These are phyloP conservation scores for Stenodema calcarata DNA, from an alignment of 2,888 invertebrate species.

Conservation along the genomic window DNA sequence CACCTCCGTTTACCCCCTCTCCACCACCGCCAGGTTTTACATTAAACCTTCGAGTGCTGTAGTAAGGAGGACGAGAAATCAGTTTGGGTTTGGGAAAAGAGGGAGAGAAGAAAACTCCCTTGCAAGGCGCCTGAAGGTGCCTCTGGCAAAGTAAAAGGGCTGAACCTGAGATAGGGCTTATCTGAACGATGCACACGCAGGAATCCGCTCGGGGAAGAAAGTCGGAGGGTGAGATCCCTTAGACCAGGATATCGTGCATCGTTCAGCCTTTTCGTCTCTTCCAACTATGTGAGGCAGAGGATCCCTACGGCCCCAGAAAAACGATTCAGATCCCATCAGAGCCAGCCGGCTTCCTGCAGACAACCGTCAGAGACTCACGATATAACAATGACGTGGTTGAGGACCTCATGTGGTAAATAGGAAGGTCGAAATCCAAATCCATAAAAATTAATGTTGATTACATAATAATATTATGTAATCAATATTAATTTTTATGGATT, in stretches of 20 bases:
- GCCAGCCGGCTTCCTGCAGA: neutral
- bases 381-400: neutral
- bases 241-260: neutral
- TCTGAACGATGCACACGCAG: neutral
- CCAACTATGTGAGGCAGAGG: neutral
- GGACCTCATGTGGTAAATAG: neutral
- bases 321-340: neutral
- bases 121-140: neutral
- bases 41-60: neutral
- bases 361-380: neutral
- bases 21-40: neutral
- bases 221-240: neutral
- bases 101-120: neutral
- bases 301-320: neutral
- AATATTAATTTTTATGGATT: too few species aligned
- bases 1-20: neutral
- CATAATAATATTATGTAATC: too few species aligned
- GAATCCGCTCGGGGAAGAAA: neutral
- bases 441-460: too few species aligned
- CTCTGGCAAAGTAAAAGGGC: neutral
- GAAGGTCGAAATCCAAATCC: too few species aligned
- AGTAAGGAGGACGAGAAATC: neutral
- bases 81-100: neutral
- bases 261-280: neutral
- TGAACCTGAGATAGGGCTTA: constrained; percentile 2